Evolutionary conservation across 1,140 invertebrate species (phyloP).

Genomic region (Pogonomyrmex californicus): DNA sequence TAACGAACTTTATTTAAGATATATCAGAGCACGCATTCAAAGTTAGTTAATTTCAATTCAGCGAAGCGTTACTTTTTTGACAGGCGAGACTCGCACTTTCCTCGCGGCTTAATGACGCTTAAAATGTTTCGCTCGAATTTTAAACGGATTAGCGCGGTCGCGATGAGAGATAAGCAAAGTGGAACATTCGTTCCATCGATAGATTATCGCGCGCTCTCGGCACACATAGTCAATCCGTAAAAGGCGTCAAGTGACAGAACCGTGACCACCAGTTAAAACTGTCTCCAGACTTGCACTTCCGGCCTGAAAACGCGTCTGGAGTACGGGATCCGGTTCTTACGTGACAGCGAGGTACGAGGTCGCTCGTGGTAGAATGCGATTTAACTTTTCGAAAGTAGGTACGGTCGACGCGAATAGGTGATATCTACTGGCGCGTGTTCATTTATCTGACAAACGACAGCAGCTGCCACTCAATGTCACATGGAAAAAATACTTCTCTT

Average conservation of each 20-base stretch:
- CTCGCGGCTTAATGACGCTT: background rate
- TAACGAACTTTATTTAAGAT: background rate
- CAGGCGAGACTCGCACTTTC: background rate
- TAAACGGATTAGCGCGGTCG: background rate
- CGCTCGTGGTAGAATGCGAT: slow-evolving; percentile 49
- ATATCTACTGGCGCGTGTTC: slow-evolving; percentile 15
- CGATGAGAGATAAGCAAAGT: slow-evolving; percentile 45
- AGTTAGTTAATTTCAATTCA: background rate
- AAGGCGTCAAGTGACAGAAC: slow-evolving; percentile 48
- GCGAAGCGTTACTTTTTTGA: background rate
- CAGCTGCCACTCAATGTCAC: background rate
- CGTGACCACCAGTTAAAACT: slow-evolving; percentile 75
- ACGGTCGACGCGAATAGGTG: slow-evolving; percentile 11
- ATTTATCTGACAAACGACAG: slow-evolving; percentile 21
- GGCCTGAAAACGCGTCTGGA: slow-evolving; percentile 77
- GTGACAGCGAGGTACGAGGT: slow-evolving; percentile 65
- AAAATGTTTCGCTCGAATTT: slow-evolving; percentile 9
- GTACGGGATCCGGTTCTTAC: slow-evolving; percentile 77
- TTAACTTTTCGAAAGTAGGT: slow-evolving; percentile 68
- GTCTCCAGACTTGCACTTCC: slow-evolving; percentile 76
- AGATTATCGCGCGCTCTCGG: slow-evolving; percentile 32
- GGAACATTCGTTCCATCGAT: slow-evolving; percentile 37
- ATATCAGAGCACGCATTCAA: background rate
- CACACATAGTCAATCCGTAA: slow-evolving; percentile 29
- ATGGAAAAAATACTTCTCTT: slow-evolving; percentile 2